These are phyloP conservation scores for Hipposideros armiger DNA, from an alignment of 2,113 vertebrate species.

Conservation along the genomic window DNA sequence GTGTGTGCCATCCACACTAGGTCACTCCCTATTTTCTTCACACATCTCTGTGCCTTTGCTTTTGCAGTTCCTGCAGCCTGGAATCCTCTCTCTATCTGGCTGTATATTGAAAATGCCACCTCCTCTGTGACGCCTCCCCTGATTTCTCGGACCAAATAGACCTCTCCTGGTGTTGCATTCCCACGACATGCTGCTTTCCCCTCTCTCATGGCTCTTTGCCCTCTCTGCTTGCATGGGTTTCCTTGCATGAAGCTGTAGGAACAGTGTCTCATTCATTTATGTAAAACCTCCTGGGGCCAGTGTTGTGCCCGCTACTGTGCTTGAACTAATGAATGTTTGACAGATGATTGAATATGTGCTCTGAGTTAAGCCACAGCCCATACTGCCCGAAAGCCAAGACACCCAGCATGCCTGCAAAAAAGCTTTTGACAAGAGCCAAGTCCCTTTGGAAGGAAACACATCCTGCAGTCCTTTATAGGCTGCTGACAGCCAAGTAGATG, in stretches of 20 bases:
- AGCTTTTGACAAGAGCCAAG: constrained; percentile 33
- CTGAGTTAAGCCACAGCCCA: constrained; percentile 43
- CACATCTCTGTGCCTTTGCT: background rate
- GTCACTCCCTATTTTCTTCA: background rate
- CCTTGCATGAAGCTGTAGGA: background rate
- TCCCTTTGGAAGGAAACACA: constrained; percentile 67
- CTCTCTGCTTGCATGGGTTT: background rate
- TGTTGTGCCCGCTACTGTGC: background rate
- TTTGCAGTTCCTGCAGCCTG: background rate
- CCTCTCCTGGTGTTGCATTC: background rate
- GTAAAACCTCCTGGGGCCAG: constrained; percentile 33
- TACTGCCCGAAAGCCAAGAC: constrained; percentile 63
- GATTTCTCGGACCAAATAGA: background rate
- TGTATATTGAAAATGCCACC: background rate
- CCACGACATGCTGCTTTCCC: background rate
- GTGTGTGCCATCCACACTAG: too few species aligned
- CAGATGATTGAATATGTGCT: constrained; percentile 52
- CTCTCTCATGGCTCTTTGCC: background rate
- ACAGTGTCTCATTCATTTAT: constrained; percentile 5
- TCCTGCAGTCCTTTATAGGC: constrained; percentile 68
- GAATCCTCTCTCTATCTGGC: background rate
- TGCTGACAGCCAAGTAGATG: constrained; percentile 58
- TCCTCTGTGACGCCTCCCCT: background rate
- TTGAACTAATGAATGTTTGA: constrained; percentile 49
- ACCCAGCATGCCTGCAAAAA: constrained; percentile 33